phyloP scores from a whole-genome alignment of 2,888 invertebrate species.

The Parthenolecanium corni region DNA sequence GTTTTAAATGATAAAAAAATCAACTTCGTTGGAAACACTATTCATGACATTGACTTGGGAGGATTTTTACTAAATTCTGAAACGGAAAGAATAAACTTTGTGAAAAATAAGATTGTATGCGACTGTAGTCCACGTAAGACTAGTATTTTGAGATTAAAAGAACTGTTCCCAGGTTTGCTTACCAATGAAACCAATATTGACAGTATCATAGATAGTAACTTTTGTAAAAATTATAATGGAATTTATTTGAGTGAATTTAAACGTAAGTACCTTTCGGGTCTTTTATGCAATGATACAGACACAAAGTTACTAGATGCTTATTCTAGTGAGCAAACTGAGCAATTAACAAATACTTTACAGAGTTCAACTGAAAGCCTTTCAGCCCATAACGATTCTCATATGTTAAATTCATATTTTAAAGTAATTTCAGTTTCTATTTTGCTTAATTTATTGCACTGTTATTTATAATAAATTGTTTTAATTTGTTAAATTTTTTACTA shows the following conservation, averaged over 20 bases:
- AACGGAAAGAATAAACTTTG: conserved; percentile 12
- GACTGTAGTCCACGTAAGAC: conserved; percentile 30
- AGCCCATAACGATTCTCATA: not conserved
- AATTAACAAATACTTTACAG: not conserved
- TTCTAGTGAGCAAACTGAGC: not conserved
- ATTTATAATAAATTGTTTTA: no score
- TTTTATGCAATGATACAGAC: conserved; percentile 6
- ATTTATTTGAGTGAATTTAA: conserved; percentile 22
- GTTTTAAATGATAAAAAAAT: conserved; percentile 12
- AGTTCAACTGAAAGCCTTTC: not conserved
- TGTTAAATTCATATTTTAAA: not conserved
- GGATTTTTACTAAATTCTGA: conserved; percentile 29
- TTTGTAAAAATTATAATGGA: conserved; percentile 24
- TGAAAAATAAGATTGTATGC: conserved; percentile 28
- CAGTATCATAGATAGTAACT: conserved; percentile 27
- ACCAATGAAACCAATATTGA: conserved; percentile 26
- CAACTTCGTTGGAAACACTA: conserved; percentile 16
- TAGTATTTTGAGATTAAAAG: conserved; percentile 29
- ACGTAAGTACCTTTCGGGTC: conserved; percentile 1
- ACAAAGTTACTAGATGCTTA: not conserved
- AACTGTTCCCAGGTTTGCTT: conserved; percentile 30
- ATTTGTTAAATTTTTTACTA: no score
- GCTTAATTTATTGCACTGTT: not conserved
- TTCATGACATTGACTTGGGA: conserved; percentile 28
- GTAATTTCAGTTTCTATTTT: not conserved